Evolutionary conservation across 2,797 vertebrate species (phyloP).

Genomic region (Paguma larvata): DNA sequence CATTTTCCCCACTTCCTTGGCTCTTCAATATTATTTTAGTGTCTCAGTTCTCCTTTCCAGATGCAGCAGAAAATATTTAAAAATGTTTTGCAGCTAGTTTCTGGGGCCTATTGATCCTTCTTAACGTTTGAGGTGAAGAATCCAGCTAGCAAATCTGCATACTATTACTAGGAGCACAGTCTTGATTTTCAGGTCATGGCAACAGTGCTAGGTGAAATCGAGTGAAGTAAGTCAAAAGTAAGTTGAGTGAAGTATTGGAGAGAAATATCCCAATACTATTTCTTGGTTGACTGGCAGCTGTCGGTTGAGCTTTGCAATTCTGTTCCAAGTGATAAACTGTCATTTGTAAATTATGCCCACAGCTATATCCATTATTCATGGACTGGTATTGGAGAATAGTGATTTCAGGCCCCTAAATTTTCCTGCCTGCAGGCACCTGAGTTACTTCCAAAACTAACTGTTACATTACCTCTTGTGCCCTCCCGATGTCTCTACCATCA

Average conservation of each 20-base stretch:
- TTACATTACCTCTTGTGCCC: neutral
- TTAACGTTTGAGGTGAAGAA: neutral
- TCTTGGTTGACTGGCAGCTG: slow-evolving; percentile 27
- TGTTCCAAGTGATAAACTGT: neutral
- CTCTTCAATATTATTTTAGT: neutral
- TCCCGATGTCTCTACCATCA: neutral
- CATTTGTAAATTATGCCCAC: slow-evolving; percentile 50
- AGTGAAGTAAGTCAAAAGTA: neutral
- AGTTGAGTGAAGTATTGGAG: neutral
- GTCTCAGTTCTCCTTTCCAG: neutral
- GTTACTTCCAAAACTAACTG: slow-evolving; percentile 28
- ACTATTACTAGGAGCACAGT: neutral
- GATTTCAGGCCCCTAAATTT: neutral
- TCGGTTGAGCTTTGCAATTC: neutral
- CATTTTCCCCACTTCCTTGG: neutral
- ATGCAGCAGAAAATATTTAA: neutral
- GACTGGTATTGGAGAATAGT: neutral
- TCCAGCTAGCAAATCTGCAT: neutral
- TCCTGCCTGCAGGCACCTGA: neutral
- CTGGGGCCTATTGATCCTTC: neutral
- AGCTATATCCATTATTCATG: slow-evolving; percentile 52
- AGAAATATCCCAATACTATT: neutral
- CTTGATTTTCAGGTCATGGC: slow-evolving; percentile 18
- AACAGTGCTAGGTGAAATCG: neutral
- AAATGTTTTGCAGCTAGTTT: neutral